These are phyloP conservation scores for Arizona elegans DNA, from an alignment of 2,113 vertebrate genomes.

Conservation along the genomic window DNA sequence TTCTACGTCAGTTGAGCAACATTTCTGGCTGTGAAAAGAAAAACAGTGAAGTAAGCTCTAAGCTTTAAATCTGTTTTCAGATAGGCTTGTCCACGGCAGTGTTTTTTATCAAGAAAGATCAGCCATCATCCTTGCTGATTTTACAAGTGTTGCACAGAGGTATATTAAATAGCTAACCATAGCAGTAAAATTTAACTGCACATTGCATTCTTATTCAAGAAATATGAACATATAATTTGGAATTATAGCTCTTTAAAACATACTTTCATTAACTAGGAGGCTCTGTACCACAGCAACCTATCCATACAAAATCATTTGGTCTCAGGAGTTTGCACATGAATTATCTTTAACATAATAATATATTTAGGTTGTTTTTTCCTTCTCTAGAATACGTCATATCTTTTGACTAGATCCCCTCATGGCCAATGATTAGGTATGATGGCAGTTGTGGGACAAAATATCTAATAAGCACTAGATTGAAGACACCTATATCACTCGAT, in stretches of 20 bases:
- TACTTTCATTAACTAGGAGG: background rate
- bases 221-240: background rate
- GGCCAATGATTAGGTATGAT: background rate
- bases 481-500: background rate
- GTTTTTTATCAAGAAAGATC: conserved; percentile 50
- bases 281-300: background rate
- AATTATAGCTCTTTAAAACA: no score
- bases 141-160: conserved; percentile 58
- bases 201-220: background rate
- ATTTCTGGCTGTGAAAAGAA: conserved; percentile 24
- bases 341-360: background rate
- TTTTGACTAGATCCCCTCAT: background rate
- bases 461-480: background rate
- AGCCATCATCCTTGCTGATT: conserved; percentile 49
- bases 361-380: background rate
- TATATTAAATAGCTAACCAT: conserved; percentile 41
- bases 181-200: conserved; percentile 29
- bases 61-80: conserved; percentile 54
- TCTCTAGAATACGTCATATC: background rate
- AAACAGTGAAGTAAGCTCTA: conserved; percentile 36
- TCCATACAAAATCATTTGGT: background rate
- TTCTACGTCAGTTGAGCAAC: conserved; percentile 39
- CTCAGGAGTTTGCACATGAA: background rate
- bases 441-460: background rate
- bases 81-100: conserved; percentile 40